Evolutionary conservation across 2,113 vertebrate species (phyloP).

Genomic region (Sinocyclocheilus maitianheensis): DNA sequence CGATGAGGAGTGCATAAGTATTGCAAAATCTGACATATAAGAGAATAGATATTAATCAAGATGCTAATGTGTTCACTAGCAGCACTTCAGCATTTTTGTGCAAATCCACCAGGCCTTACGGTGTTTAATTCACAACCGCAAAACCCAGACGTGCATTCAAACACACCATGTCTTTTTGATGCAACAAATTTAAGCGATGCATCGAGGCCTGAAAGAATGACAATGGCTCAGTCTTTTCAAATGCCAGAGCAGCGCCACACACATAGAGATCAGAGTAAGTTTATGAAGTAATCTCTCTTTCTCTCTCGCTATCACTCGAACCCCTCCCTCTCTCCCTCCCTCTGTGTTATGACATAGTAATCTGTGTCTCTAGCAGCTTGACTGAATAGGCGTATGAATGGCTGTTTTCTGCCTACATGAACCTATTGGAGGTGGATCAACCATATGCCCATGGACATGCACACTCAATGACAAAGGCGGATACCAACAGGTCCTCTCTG

Average conservation of each 20-base stretch:
- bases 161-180: background rate
- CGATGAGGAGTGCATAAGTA: no score
- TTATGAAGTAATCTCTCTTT: conserved; percentile 44
- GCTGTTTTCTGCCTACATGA: conserved; percentile 99
- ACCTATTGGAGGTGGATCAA: conserved; percentile 95
- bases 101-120: background rate
- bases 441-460: conserved; percentile 95
- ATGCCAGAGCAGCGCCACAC: conserved; percentile 8
- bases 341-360: conserved; percentile 94
- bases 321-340: conserved; percentile 43
- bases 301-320: conserved; percentile 18
- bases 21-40: background rate
- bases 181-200: conserved; percentile 5
- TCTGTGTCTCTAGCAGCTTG: conserved; percentile 87
- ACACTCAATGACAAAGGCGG: conserved; percentile 75
- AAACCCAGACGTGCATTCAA: background rate
- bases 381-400: conserved; percentile 91
- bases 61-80: background rate
- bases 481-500: conserved; percentile 70
- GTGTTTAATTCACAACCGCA: background rate
- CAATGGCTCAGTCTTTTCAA: conserved; percentile 28
- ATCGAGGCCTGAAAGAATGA: background rate
- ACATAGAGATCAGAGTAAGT: conserved; percentile 40
- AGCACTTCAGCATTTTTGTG: background rate
- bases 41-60: background rate